A percentile compares a stretch with the other conserved stretches of the same genome.
Conservation (phyloP, 2,797 vertebrate genomes). For the Paguma larvata region DNA sequence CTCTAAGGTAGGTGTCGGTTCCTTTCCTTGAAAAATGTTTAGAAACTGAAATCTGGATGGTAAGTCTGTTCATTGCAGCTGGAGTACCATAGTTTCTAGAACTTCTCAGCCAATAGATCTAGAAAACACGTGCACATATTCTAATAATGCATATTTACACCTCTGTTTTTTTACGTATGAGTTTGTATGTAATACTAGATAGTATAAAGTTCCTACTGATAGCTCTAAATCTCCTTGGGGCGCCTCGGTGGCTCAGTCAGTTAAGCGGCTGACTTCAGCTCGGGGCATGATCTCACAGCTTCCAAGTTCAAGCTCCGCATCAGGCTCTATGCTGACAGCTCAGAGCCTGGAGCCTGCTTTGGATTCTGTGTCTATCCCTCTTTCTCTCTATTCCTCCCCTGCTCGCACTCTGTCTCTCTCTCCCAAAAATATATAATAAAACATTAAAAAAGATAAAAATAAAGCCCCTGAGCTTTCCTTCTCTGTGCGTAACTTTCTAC, state of each 20-base stretch:
- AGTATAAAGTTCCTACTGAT: not conserved
- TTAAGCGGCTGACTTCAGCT: no score
- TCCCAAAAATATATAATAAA: no score
- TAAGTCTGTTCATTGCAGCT: not conserved
- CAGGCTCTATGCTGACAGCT: no score
- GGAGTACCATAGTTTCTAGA: not conserved
- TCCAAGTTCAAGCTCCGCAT: no score
- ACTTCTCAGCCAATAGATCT: not conserved
- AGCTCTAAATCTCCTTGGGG: not conserved
- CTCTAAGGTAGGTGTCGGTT: not conserved
- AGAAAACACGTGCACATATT: not conserved
- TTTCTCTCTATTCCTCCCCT: no score
- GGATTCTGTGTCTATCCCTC: no score
- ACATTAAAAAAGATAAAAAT: no score
- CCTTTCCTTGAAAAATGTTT: not conserved
- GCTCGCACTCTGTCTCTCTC: no score
- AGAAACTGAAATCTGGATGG: not conserved
- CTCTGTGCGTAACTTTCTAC: not conserved
- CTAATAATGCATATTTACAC: not conserved
- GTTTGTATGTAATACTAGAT: not conserved
- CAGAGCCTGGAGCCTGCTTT: no score
- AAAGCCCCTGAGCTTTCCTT: not conserved
- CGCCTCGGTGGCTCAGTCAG: no score
- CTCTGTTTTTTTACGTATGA: not conserved
- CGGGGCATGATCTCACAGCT: no score